A percentile compares a stretch with the other conserved stretches of the same genome.
phyloP scores from a whole-genome alignment of 2,113 vertebrate species.

The Hyperopisus bebe region DNA sequence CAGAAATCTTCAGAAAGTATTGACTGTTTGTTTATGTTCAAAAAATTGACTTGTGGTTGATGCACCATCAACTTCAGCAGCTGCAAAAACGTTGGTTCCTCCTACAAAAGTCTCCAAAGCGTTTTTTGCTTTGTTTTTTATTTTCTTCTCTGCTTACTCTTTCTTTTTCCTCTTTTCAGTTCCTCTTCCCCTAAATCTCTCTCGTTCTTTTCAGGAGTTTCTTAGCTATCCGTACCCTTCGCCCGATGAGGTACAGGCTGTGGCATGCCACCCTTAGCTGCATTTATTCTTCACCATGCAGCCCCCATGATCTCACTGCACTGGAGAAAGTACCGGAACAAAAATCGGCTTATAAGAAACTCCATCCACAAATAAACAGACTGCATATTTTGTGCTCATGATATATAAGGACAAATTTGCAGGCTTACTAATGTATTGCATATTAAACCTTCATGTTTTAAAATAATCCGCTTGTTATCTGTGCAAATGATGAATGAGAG shows the following conservation, averaged over 20 bases:
- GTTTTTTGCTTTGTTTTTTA: background rate
- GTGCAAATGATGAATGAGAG: background rate
- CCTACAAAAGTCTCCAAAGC: background rate
- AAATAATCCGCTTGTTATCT: background rate
- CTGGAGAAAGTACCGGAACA: background rate
- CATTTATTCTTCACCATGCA: constrained; percentile 45
- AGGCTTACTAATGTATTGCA: background rate
- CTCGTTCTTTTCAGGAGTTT: constrained; percentile 59
- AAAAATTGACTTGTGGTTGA: background rate
- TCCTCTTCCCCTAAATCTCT: constrained; percentile 36
- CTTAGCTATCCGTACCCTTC: constrained; percentile 61
- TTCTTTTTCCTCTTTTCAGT: background rate
- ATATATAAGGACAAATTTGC: background rate
- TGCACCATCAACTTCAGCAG: background rate
- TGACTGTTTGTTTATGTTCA: background rate
- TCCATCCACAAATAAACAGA: background rate
- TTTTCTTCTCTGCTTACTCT: background rate
- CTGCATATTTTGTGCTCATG: background rate
- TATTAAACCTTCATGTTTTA: background rate
- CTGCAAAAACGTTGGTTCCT: background rate
- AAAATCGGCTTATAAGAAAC: background rate
- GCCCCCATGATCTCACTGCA: constrained; percentile 33
- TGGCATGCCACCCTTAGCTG: constrained; percentile 47
- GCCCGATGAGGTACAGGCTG: constrained; percentile 60
- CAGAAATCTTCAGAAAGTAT: background rate